Evolutionary conservation across 2,888 invertebrate genomes (phyloP), one percentile per base, ranked within the genome.

Genomic region (Hemistola chrysoprasaria): DNA sequence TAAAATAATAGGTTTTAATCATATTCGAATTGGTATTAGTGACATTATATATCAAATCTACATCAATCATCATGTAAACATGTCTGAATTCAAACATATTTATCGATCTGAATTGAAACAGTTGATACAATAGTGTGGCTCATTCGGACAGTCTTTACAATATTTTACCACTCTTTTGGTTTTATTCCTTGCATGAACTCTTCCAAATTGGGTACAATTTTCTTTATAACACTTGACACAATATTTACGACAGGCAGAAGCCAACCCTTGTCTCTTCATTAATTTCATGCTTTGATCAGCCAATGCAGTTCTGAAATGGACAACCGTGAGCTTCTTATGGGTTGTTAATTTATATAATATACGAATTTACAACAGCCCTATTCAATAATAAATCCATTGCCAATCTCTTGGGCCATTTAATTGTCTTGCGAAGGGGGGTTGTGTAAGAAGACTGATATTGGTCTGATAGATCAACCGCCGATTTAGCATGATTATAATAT

Each of bases 181-280:
- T 32, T 39, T 47, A 33, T 47, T 52, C 42, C 34, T 37, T 30
- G 49, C 52, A 42, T 40, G 40, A 33, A 39, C 38, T 47, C 37
- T 28, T 47, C 44, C 46, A 1, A 36, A 44, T 30, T 41, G 38
- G 32, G 33, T 44, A 43, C 38, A 43, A 29, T 52, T 49, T 51
- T 49, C 40, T 45, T 45, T 48, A 8, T 50, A 50, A 44, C 50
- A 50, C n/a, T n/a, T n/a, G n/a, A n/a, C n/a, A n/a, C n/a, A n/a
- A n/a, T n/a, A n/a, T 30, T 38, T 46, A 35, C 41, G 39, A 47
- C 49, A 47, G 29, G 29, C 29, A 29, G 29, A 29, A 29, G 29
- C 29, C 26, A 37, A 24, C 10, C 32, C 24, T 24, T 23, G 32
- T 11, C 21, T 32, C 11, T 28, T 28, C 24, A 24, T 39, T 11